These are phyloP conservation scores for Equus przewalskii DNA, from an alignment of 2,113 vertebrate genomes.

Conservation along the genomic window DNA sequence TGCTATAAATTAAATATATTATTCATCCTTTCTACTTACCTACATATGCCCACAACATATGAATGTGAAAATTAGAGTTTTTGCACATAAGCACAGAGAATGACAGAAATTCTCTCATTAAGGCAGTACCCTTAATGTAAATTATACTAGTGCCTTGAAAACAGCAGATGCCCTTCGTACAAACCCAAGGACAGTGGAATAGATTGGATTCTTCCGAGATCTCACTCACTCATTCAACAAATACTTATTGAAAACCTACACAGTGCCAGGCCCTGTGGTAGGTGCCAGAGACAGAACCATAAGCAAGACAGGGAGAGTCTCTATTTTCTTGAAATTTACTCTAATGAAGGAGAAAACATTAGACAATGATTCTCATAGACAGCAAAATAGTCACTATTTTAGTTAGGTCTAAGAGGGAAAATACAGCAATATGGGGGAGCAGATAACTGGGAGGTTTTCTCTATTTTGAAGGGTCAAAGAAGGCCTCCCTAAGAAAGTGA, in stretches of 20 bases:
- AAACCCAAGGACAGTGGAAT: neutral
- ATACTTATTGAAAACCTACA: neutral
- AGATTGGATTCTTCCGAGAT: neutral
- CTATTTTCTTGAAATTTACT: neutral
- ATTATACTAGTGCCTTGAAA: slow-evolving; percentile 21
- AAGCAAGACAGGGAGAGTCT: neutral
- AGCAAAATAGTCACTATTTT: neutral
- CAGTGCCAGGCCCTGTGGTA: neutral
- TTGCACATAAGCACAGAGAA: neutral
- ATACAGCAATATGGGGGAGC: neutral
- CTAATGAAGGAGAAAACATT: neutral
- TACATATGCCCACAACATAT: neutral
- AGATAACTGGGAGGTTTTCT: neutral
- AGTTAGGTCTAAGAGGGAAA: neutral
- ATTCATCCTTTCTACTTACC: slow-evolving; percentile 20
- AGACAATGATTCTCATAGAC: neutral
- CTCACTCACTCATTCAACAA: neutral
- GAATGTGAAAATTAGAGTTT: slow-evolving; percentile 39
- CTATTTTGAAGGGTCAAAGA: neutral
- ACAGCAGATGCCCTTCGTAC: neutral
- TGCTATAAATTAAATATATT: slow-evolving; percentile 62
- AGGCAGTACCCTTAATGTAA: neutral
- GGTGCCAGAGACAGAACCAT: neutral
- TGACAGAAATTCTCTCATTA: slow-evolving; percentile 22
- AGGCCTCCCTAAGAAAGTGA: neutral